Evolutionary conservation across 2,888 invertebrate species (phyloP), one percentile per base, ranked within the genome.

Genomic region (Allacma fusca): DNA sequence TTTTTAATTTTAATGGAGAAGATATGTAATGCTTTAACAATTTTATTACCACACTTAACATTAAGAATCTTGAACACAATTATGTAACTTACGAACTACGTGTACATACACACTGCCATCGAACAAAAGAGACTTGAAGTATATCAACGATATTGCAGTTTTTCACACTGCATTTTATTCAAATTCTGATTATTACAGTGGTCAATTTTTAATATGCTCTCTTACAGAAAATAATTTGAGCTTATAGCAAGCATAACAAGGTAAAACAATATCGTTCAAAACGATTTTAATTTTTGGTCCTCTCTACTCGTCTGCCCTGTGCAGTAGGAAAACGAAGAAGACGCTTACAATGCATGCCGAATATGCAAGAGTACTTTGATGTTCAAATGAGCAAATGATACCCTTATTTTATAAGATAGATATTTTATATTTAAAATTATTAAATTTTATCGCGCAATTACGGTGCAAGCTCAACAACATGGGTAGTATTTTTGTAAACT

Each of bases 301-400:
- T n/a, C 23, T 68, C n/a, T n/a, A n/a, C n/a, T n/a, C n/a, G n/a
- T n/a, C n/a, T 9, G 34, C 34, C 34, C 9, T 34, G 9, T 34
- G 34, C 34, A 9, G 34, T 34, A 34, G 34, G 34, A 9, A 4
- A 34, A 34, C 34, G 68, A 68, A 70, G 43, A 44, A 21, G 13
- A 70, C 69, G 69, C 69, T 70, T 70, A 70, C 7, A 34, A 65
- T 62, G 62, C 62, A 62, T 62, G 62, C 23, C 40, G 40, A 68
- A 68, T 40, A 34, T 34, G 34, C 23, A 29, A 19, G n/a, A 68
- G 21, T 34, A 34, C 34, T 19, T n/a, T 29, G n/a, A 68, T 68
- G 68, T 68, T 68, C 68, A 68, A 68, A 68, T 21, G 24, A 21
- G 69, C 34, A 68, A 70, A 70, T n/a, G 40, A 44, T 70, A 70